Percentiles rank a stretch among this genome's conserved stretches.
Conservation (phyloP, 2,797 vertebrate genomes). For the Pseudocheirus occidentalis region DNA sequence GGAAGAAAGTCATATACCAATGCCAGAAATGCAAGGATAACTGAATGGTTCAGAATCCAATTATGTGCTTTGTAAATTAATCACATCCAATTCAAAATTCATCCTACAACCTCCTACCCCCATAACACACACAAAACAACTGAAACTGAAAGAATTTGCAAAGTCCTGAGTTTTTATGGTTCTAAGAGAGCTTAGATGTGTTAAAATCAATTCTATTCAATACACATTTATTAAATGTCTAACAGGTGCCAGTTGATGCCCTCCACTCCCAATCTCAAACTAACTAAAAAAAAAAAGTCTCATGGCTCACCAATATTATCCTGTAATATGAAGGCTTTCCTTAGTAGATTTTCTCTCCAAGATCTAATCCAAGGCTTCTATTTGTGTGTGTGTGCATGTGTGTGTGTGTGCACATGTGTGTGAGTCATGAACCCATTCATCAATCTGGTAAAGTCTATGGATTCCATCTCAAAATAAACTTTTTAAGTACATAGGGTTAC, state of each 20-base stretch:
- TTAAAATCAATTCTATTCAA: neutral
- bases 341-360: neutral
- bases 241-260: neutral
- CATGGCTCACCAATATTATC: neutral
- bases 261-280: neutral
- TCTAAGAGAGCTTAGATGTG: neutral
- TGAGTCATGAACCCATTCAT: neutral
- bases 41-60: slow-evolving; percentile 59
- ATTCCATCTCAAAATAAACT: neutral
- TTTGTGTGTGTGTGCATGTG: neutral
- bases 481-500: neutral
- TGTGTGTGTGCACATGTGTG: neutral
- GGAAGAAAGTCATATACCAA: slow-evolving; percentile 50
- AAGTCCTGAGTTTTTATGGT: neutral
- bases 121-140: neutral
- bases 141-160: neutral
- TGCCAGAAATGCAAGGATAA: slow-evolving; percentile 33
- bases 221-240: neutral
- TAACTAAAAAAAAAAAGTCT: neutral
- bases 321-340: neutral
- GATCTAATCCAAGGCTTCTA: neutral
- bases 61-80: slow-evolving; percentile 51
- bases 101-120: neutral
- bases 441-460: neutral
- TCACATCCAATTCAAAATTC: slow-evolving; percentile 1